These are phyloP conservation scores for Pandemis heparana DNA, from an alignment of 2,888 invertebrate genomes.

Conservation along the genomic window DNA sequence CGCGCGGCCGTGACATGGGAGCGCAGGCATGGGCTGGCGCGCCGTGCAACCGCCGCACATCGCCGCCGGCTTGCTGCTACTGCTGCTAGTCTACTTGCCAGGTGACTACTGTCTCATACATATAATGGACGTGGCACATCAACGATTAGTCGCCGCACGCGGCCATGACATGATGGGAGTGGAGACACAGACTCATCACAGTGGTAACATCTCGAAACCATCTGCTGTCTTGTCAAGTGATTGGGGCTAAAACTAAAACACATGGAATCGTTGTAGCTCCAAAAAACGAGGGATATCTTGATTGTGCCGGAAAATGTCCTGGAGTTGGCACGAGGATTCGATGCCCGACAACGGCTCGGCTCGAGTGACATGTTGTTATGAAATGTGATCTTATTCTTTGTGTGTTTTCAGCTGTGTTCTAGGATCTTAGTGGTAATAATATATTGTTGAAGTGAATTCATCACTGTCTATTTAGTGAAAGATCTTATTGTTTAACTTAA, in stretches of 20 bases:
- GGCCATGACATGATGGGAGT: too few species aligned
- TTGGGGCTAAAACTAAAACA: background rate
- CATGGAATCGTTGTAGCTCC: background rate
- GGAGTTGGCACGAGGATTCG: background rate
- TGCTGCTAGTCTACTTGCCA: constrained; percentile 83
- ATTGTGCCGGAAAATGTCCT: background rate
- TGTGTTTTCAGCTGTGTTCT: background rate
- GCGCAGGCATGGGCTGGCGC: constrained; percentile 96
- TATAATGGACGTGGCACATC: constrained; percentile 83
- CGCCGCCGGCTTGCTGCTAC: constrained; percentile 86
- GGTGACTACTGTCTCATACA: constrained; percentile 55
- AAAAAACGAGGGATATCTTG: background rate
- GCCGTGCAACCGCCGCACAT: constrained; percentile 91
- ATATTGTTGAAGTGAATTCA: background rate
- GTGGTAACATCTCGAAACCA: too few species aligned
- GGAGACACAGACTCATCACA: background rate
- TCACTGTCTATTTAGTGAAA: background rate
- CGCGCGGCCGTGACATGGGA: constrained; percentile 91
- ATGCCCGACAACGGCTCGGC: background rate
- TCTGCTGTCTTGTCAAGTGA: too few species aligned
- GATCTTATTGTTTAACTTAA: background rate
- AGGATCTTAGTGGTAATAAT: background rate
- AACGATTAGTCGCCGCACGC: constrained; percentile 91
- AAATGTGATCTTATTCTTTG: constrained; percentile 13
- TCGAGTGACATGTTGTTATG: background rate